phyloP scores from a whole-genome alignment of 2,797 vertebrate genomes.

The Notolepis coatsorum region DNA sequence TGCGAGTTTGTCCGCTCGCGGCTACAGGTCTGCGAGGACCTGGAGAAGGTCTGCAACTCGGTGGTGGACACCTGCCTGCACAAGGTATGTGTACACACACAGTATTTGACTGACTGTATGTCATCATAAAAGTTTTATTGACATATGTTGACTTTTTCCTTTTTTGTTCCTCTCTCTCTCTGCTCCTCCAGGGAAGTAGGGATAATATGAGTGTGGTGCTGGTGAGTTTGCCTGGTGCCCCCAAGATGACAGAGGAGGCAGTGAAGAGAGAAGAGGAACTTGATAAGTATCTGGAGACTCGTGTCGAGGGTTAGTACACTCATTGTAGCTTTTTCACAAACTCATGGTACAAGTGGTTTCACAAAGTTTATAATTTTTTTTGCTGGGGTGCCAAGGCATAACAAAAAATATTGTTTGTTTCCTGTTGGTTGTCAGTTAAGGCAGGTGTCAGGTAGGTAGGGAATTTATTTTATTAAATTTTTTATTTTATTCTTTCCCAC shows the following conservation, averaged over 20 bases:
- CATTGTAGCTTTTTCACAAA: background rate
- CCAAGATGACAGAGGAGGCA: constrained; percentile 96
- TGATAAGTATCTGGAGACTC: constrained; percentile 96
- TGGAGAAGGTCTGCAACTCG: constrained; percentile 98
- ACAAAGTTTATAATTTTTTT: too few species aligned
- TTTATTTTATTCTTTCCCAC: too few species aligned
- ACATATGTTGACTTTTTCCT: background rate
- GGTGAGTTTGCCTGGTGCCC: constrained; percentile 96
- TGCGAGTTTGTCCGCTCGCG: constrained; percentile 97
- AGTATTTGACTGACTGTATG: background rate
- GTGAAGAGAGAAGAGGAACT: constrained; percentile 95
- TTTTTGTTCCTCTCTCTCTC: too few species aligned
- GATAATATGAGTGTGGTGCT: constrained; percentile 99
- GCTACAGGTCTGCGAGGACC: constrained; percentile 94
- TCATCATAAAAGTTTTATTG: too few species aligned
- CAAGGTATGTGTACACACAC: constrained; percentile 83
- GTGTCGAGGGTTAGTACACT: constrained; percentile 90
- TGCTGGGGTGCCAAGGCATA: too few species aligned
- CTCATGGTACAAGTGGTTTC: too few species aligned
- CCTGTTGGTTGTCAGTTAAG: too few species aligned
- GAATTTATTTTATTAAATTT: too few species aligned
- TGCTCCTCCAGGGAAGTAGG: constrained; percentile 90
- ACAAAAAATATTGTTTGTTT: too few species aligned
- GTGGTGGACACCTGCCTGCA: constrained; percentile 99
- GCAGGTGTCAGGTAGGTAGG: too few species aligned